Percentiles rank a stretch among this genome's conserved stretches.
These are phyloP conservation scores for Tonatia bakeri DNA, from an alignment of 2,113 vertebrate species.

Conservation along the genomic window DNA sequence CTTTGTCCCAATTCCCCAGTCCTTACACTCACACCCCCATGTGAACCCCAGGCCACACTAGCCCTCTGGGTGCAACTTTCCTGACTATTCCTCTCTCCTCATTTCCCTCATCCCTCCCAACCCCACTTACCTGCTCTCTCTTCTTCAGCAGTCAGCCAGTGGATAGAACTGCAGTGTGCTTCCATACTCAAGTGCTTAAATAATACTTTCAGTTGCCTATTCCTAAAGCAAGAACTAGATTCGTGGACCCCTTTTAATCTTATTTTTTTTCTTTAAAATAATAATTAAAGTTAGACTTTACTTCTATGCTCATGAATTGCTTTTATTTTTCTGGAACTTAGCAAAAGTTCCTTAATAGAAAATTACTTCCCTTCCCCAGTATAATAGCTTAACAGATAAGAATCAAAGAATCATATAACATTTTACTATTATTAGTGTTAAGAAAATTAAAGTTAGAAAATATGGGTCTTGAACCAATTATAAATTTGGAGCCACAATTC, in stretches of 20 bases:
- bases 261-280: constrained; percentile 19
- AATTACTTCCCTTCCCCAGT: background rate
- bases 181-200: background rate
- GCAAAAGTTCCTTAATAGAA: constrained; percentile 11
- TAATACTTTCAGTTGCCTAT: background rate
- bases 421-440: background rate
- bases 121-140: background rate
- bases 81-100: background rate
- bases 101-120: background rate
- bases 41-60: background rate
- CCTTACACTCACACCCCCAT: background rate
- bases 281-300: constrained; percentile 2
- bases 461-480: background rate
- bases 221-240: background rate
- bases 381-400: background rate
- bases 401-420: background rate
- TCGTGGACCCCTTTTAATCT: background rate
- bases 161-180: background rate
- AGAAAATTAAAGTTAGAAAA: constrained; percentile 28
- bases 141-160: background rate
- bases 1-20: background rate
- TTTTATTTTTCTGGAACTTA: background rate
- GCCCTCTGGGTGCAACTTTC: background rate
- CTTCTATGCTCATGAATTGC: background rate
- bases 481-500: constrained; percentile 14